Conservation (phyloP, 2,888 invertebrate species). For the Melinaea menophilus region DNA sequence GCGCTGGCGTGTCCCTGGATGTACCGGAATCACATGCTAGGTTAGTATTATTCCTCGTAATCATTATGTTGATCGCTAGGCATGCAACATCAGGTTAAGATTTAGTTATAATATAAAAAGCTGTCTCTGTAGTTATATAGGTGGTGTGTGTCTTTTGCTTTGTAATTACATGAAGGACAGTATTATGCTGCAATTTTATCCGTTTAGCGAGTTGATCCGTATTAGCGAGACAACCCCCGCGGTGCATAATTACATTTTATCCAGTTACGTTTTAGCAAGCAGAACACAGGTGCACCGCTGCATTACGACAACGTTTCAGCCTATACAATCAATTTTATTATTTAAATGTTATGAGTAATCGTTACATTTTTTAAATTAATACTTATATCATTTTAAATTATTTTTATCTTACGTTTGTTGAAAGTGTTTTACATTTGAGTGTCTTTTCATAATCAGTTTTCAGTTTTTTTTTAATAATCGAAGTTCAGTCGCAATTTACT, state of each 20-base stretch:
- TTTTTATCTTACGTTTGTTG: too few relatives aligned
- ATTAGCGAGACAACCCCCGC: not conserved
- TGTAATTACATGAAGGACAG: not conserved
- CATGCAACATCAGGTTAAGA: too few relatives aligned
- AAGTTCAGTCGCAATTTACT: too few relatives aligned
- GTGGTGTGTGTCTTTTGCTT: too few relatives aligned
- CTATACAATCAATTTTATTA: not conserved
- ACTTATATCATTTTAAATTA: too few relatives aligned
- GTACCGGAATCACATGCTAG: conserved; percentile 73
- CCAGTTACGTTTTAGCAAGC: conserved; percentile 6
- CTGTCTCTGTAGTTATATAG: not conserved
- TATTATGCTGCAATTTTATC: conserved; percentile 5
- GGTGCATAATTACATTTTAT: conserved; percentile 7
- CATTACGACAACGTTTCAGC: conserved; percentile 1
- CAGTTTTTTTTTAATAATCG: too few relatives aligned
- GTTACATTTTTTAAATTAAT: not conserved
- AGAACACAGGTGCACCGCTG: conserved; percentile 11
- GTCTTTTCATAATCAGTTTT: too few relatives aligned
- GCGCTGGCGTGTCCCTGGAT: conserved; percentile 71
- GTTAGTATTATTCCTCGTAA: conserved; percentile 36
- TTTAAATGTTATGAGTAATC: not conserved
- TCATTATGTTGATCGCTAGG: too few relatives aligned
- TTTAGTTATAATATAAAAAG: not conserved
- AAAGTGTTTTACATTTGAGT: too few relatives aligned
- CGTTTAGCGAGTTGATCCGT: conserved; percentile 5